phyloP scores from a whole-genome alignment of 2,888 invertebrate genomes.

The Lochmaea crataegi region DNA sequence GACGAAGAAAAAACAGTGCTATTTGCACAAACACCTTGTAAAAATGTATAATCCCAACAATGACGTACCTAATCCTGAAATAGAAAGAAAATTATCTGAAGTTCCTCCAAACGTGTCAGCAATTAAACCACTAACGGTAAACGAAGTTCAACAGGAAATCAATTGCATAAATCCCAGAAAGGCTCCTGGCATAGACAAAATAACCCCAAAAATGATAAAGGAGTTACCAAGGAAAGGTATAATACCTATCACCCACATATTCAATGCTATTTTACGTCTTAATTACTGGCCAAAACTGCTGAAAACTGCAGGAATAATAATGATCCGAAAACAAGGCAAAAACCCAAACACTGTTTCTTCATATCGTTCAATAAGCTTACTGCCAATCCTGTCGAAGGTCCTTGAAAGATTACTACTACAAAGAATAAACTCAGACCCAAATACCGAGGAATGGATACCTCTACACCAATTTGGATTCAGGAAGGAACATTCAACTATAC shows the following conservation, averaged over 20 bases:
- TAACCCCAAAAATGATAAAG: conserved; percentile 17
- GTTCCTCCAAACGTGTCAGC: no score
- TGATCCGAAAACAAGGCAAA: conserved; percentile 11
- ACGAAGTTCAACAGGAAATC: no score
- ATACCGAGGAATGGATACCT: no score
- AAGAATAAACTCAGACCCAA: conserved; percentile 20
- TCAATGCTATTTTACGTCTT: conserved; percentile 12
- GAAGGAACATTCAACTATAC: no score
- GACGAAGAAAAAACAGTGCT: no score
- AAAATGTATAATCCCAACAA: no score
- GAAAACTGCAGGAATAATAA: conserved; percentile 27
- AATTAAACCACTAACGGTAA: no score
- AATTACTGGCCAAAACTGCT: conserved; percentile 19
- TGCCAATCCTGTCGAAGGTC: conserved; percentile 17
- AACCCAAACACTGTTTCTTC: conserved; percentile 16
- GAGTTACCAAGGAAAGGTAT: no score
- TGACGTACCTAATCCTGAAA: conserved; percentile 15
- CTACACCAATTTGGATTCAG: no score
- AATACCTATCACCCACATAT: no score
- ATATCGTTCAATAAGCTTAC: conserved; percentile 15
- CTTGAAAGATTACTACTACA: conserved; percentile 19
- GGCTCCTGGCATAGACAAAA: conserved; percentile 15
- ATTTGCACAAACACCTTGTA: no score
- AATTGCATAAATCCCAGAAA: conserved; percentile 17
- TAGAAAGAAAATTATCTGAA: no score